Evolutionary conservation across 53 echinoderm and acorn worm species (phyloP), one percentile per base, ranked within the genome.

Genomic region (Mesocentrotus franciscanus): DNA sequence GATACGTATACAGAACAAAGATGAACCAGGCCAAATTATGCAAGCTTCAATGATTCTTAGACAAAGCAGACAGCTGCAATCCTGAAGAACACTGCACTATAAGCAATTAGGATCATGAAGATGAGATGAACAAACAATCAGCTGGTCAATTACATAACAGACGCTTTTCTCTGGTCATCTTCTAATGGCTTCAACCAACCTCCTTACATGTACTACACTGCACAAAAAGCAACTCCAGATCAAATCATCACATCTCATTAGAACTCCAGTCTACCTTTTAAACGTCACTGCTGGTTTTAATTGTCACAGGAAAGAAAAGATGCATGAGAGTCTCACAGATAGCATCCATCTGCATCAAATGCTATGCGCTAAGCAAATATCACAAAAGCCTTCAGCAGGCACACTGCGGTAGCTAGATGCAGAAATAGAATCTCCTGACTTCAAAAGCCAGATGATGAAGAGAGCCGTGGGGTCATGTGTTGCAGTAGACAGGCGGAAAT

Each of bases 401-500:
- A 66, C 66, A 9, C 18, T 49, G 58, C 84, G 42, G 58, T 11
- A n/a, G 56, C n/a, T 12, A 85, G 85, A 85, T 85, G 87, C 59
- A 58, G 87, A n/a, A 56, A 87, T 27, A 57, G 26, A 87, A 87
- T 56, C 58, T 87, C n/a, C 12, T 5, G 57, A 87, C 87, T 87
- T 87, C 57, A 87, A 56, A 87, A 87, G 87, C 87, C 87, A 27
- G 87, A 58, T n/a, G 87, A 87, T 29, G 87, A 14, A 56, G 87
- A 55, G 87, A 56, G n/a, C 57, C 9, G 26, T 57, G 18, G 58
- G 87, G 87, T 87, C 87, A 87, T 87, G 87, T 16, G 56, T 57
- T 13, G 87, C 87, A 87, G 87, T 29, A 62, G 64, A 62, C 91
- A 27, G 91, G 66, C 91, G 39, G 91, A 91, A 91, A 91, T 91